Evolutionary conservation across 2,888 invertebrate genomes (phyloP), one percentile per base, ranked within the genome.

Genomic region (Chloromyia formosa): DNA sequence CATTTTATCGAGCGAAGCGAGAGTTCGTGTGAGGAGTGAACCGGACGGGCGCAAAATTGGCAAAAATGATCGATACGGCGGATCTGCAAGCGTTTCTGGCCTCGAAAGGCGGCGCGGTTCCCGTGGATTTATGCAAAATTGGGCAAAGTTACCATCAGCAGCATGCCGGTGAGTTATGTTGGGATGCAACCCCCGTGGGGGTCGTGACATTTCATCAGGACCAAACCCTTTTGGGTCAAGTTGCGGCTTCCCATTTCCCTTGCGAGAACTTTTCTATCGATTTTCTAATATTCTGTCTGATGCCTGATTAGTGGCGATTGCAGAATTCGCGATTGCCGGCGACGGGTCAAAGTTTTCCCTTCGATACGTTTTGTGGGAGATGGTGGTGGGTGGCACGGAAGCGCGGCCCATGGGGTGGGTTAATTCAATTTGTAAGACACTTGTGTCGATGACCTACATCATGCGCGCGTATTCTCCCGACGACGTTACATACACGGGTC

Each of bases 91-190:
- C 80, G 35, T 80, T 80, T 73, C 76, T 81, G 22, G 75, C 77
- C 58, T 40, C 56, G 2, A 81, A 80, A 79, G 80, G 80, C 74
- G 81, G 80, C 73, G 77, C 80, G 61, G 78, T 79, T 74, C 78
- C 79, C 71, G 80, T 81, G 42, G 81, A 81, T 77, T 77, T 81
- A 35, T 78, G 80, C 10, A 81, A 81, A 80, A 79, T 81, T 69
- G 80, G 80, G 20, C 80, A 80, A 66, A 78, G 73, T 62, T 77
- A 79, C 74, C 74, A 77, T 54, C 78, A 78, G 64, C 79, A 79
- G 60, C 77, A 79, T 77, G 73, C 78, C 75, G 76, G 80, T 80
- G 78, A 79, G 78, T 79, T n/a, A n/a, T n/a, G n/a, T n/a, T n/a
- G n/a, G n/a, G n/a, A n/a, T n/a, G n/a, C n/a, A n/a, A n/a, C n/a